These are phyloP conservation scores for Meliscaeva auricollis DNA, from an alignment of 2,888 invertebrate genomes.

Conservation along the genomic window DNA sequence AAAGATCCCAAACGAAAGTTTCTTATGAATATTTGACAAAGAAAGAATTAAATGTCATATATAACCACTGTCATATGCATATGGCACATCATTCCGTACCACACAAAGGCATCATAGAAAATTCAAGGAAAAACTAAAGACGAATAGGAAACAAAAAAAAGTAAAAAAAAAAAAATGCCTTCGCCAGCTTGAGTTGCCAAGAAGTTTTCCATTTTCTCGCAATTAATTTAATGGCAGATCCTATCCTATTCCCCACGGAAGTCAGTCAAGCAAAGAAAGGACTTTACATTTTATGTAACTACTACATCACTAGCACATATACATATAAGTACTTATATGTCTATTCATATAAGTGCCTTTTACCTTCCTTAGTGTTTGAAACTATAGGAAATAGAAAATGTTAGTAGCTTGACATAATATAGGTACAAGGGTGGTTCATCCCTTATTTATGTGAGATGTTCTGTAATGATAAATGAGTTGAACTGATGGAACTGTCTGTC, in stretches of 20 bases:
- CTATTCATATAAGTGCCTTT: no score
- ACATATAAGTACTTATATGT: not conserved
- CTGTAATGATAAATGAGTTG: constrained; percentile 50
- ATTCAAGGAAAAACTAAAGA: constrained; percentile 46
- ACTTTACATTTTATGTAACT: constrained; percentile 37
- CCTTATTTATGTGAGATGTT: constrained; percentile 57
- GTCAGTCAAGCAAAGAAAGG: constrained; percentile 59
- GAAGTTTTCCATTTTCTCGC: constrained; percentile 75
- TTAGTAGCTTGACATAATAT: constrained; percentile 17
- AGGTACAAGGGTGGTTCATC: constrained; percentile 46
- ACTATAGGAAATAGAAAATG: constrained; percentile 33
- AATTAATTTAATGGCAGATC: constrained; percentile 75
- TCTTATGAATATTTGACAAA: constrained; percentile 72
- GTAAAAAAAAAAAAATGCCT: constrained; percentile 44
- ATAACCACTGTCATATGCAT: not conserved
- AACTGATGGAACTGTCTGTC: constrained; percentile 38
- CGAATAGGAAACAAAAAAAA: constrained; percentile 4
- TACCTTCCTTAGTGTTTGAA: constrained; percentile 3
- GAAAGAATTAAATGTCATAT: constrained; percentile 46
- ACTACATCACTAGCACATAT: not conserved
- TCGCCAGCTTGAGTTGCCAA: constrained; percentile 50
- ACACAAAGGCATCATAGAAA: constrained; percentile 36
- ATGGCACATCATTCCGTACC: not conserved
- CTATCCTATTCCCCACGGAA: constrained; percentile 68
- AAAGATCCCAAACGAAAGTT: constrained; percentile 47